A percentile compares a stretch with the other conserved stretches of the same genome.
Conservation (phyloP, 1,140 invertebrate species). For the Intoshia linei region DNA sequence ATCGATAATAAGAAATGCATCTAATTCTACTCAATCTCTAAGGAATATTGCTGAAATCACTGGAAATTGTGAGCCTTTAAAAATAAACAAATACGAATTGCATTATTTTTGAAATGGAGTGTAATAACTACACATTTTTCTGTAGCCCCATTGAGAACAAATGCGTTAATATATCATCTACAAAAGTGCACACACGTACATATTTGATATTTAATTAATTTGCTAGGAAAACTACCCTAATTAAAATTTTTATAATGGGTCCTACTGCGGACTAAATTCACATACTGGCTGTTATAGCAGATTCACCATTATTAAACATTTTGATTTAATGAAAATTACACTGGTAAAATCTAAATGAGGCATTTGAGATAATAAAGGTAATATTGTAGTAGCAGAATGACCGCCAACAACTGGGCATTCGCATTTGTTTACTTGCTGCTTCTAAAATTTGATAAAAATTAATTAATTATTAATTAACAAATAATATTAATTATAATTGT, state of each 20-base stretch:
- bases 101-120: background rate
- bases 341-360: conserved; percentile 38
- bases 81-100: background rate
- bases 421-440: conserved; percentile 38
- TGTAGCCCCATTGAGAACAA: background rate
- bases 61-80: background rate
- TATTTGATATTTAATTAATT: background rate
- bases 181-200: background rate
- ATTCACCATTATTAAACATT: background rate
- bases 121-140: background rate
- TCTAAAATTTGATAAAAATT: background rate
- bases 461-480: background rate
- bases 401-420: conserved; percentile 85
- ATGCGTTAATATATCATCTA: background rate
- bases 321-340: conserved; percentile 11
- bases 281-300: background rate
- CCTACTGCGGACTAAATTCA: background rate
- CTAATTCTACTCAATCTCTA: too few relatives aligned
- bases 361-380: conserved; percentile 64
- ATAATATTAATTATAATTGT: too few relatives aligned
- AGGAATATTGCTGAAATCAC: background rate
- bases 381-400: conserved; percentile 86
- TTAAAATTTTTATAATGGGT: background rate
- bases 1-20: too few relatives aligned
- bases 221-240: background rate